Evolutionary conservation across 2,797 vertebrate genomes (phyloP).

Genomic region (Bucorvus abyssinicus): DNA sequence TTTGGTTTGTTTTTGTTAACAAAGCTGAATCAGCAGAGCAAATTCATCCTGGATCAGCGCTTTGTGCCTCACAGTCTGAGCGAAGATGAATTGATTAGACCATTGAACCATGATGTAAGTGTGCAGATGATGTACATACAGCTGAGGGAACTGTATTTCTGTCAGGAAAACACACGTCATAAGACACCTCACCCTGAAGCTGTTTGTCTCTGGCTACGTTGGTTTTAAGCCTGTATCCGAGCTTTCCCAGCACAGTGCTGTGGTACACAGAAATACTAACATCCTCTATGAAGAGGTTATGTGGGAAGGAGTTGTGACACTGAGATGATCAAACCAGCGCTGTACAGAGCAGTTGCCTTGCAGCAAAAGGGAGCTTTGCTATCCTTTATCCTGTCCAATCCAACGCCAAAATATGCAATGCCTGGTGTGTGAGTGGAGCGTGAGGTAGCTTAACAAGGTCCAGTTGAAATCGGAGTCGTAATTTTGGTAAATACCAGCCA

Average conservation of each 20-base stretch:
- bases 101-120: background rate
- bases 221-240: background rate
- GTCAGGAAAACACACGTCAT: background rate
- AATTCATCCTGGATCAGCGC: slow-evolving; percentile 1
- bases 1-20: background rate
- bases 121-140: background rate
- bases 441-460: background rate
- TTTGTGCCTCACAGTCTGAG: slow-evolving; percentile 7
- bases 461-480: too few relatives aligned
- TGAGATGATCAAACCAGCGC: background rate
- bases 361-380: background rate
- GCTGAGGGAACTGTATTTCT: background rate
- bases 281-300: background rate
- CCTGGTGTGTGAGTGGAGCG: background rate
- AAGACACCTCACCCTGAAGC: background rate
- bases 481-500: background rate
- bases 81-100: slow-evolving; percentile 9
- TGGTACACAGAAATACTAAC: background rate
- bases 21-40: background rate
- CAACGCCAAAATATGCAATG: background rate
- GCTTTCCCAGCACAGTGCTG: background rate
- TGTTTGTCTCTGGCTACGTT: background rate
- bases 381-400: background rate
- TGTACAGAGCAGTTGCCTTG: background rate
- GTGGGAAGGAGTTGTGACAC: background rate